These are phyloP conservation scores for Trichomalopsis sarcophagae DNA, from an alignment of 1,140 invertebrate species.

Conservation along the genomic window DNA sequence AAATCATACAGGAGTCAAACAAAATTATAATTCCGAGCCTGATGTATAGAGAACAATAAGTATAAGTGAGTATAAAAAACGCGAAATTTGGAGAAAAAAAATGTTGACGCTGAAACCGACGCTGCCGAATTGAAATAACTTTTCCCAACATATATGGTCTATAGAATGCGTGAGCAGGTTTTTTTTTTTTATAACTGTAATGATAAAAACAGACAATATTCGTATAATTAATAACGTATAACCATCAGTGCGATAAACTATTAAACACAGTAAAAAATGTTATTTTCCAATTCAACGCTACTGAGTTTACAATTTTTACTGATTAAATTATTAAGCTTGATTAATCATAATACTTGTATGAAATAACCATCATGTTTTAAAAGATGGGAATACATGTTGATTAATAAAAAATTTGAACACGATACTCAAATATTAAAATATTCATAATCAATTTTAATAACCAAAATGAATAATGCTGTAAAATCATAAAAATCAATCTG, in stretches of 20 bases:
- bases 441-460: no score
- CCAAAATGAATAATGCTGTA: no score
- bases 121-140: slow-evolving; percentile 40
- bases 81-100: background rate
- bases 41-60: slow-evolving; percentile 4
- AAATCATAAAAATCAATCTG: no score
- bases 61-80: background rate
- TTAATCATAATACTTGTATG: background rate
- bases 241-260: background rate
- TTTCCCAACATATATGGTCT: slow-evolving; percentile 4
- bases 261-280: background rate
- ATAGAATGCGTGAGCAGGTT: slow-evolving; percentile 17
- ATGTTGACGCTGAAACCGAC: slow-evolving; percentile 16
- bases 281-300: background rate
- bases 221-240: background rate
- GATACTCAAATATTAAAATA: no score
- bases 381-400: background rate
- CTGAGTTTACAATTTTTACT: background rate
- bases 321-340: slow-evolving; percentile 7
- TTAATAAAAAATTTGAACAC: no score
- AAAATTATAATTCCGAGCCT: background rate
- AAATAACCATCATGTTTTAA: background rate
- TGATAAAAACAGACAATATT: slow-evolving; percentile 33
- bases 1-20: background rate
- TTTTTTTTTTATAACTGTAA: slow-evolving; percentile 28